Evolutionary conservation across 2,113 vertebrate genomes (phyloP).

Genomic region (Microtus oregoni): DNA sequence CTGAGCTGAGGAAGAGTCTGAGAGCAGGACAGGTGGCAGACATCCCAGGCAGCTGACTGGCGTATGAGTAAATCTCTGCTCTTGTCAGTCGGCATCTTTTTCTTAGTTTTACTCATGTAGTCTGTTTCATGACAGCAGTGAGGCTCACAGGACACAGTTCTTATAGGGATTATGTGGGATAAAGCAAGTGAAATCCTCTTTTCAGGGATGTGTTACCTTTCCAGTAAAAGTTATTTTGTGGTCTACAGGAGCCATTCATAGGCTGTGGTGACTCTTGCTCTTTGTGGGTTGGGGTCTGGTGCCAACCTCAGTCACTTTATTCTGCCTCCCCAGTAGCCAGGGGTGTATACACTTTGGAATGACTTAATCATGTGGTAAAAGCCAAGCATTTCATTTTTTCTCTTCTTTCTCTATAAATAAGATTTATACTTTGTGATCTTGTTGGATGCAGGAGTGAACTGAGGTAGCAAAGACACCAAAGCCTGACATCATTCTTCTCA

Average conservation of each 20-base stretch:
- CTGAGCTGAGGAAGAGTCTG: background rate
- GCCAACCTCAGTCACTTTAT: background rate
- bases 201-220: background rate
- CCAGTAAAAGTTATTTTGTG: slow-evolving; percentile 10
- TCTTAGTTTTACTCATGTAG: slow-evolving; percentile 18
- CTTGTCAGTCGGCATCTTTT: slow-evolving; percentile 2
- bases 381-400: background rate
- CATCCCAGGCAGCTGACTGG: background rate
- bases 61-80: background rate
- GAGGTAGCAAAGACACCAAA: background rate
- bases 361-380: background rate
- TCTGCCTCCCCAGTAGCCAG: background rate
- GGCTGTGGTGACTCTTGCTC: no score
- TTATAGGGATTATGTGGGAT: slow-evolving; percentile 26
- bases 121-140: slow-evolving; percentile 45
- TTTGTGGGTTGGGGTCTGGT: background rate
- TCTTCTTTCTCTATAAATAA: background rate
- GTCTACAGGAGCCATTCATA: background rate
- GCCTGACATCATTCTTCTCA: background rate
- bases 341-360: background rate
- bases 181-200: slow-evolving; percentile 27
- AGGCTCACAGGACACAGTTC: background rate
- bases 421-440: background rate
- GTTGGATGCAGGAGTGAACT: background rate
- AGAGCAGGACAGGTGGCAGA: background rate